Evolutionary conservation across 2,797 vertebrate species (phyloP).

Genomic region (Alca torda): DNA sequence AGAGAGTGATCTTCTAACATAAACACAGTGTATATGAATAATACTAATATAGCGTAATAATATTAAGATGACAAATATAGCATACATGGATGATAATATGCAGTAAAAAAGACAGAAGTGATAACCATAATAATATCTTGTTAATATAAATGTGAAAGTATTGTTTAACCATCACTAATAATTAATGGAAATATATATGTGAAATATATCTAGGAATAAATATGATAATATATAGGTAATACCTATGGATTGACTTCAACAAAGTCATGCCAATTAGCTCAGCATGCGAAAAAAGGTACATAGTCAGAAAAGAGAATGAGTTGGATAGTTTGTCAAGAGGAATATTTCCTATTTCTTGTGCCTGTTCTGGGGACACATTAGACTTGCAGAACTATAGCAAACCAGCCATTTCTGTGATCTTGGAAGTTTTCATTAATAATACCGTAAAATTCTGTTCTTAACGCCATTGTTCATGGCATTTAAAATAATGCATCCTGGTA

Average conservation of each 20-base stretch:
- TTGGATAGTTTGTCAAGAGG: not conserved
- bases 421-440: not conserved
- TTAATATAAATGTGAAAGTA: not conserved
- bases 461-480: not conserved
- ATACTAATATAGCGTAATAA: too few relatives aligned
- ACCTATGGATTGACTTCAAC: not conserved
- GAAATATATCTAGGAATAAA: not conserved
- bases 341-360: not conserved
- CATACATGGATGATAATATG: too few relatives aligned
- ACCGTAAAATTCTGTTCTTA: not conserved
- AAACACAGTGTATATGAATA: not conserved
- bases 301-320: not conserved
- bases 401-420: not conserved
- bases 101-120: not conserved
- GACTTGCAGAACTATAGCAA: not conserved
- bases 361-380: not conserved
- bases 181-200: not conserved
- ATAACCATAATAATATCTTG: not conserved
- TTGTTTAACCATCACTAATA: not conserved
- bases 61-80: too few relatives aligned
- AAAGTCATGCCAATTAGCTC: not conserved
- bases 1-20: not conserved
- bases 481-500: not conserved
- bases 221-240: not conserved
- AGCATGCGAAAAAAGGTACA: accelerated